Evolutionary conservation across 2,888 invertebrate species (phyloP), one percentile per base, ranked within the genome.

Genomic region (Ptychoptera albimana): DNA sequence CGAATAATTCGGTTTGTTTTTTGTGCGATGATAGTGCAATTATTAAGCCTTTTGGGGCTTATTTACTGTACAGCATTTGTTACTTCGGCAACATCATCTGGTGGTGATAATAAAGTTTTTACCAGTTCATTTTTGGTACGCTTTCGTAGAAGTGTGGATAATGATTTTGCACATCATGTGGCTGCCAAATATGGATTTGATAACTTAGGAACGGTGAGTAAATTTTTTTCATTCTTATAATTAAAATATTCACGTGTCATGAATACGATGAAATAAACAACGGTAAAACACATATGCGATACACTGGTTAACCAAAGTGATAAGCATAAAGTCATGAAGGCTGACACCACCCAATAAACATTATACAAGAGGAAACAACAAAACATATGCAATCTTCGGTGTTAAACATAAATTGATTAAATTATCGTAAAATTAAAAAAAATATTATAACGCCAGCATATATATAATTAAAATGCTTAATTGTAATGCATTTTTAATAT

Each of bases 81-180:
- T 15, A 31, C 45, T 9, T 42, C 46, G 11, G 39, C 45, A 13
- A 37, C 47, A 10, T 40, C 46, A 8, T 36, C 46, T 12, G 43
- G 40, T 30, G 44, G 43, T 15, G 23, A 45, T 12, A 44, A 38
- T 54, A 80, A 88, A 61, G 79, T 97, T 56, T 91, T 92, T 72
- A 96, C 94, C 63, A 96, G 94, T 69, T 84, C 88, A 45, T 97
- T 97, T 73, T 75, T 91, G 63, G 94, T 97, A 56, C 77, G 82
- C 55, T 82, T 94, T 68, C 79, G 79, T 60, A 74, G 83, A 53
- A 80, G 83, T 50, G 78, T 85, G 48, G 79, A 79, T 46, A 77
- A 75, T 54, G 73, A 78, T 14, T 73, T 82, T 57, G 96, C 91
- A 43, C 80, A 81, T 60, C 66, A 73, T 53, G 75, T 97, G 51